A percentile compares a stretch with the other conserved stretches of the same genome.
Conservation (phyloP, 2,888 invertebrate species). For the Morinoia aosen region DNA sequence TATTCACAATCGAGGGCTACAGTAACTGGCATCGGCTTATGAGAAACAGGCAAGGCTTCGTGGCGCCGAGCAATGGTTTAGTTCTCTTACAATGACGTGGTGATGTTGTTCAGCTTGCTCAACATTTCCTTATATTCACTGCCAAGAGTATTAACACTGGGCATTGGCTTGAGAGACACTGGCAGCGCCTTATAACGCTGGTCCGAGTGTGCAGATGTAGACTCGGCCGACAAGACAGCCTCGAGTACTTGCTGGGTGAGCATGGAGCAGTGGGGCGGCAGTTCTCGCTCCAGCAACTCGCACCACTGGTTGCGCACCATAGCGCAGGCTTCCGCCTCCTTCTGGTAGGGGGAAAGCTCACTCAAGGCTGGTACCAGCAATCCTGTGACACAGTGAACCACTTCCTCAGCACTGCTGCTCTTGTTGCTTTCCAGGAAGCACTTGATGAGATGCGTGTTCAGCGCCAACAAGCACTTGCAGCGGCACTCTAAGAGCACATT, state of each 20-base stretch:
- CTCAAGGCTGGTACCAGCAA: constrained; percentile 60
- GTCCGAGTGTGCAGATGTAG: not conserved
- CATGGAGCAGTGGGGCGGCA: constrained; percentile 52
- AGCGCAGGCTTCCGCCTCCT: constrained; percentile 58
- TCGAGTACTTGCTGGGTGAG: constrained; percentile 60
- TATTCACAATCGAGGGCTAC: constrained; percentile 18
- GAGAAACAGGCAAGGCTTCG: not conserved
- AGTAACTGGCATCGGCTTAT: constrained; percentile 25
- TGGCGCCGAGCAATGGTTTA: not conserved
- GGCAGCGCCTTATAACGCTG: constrained; percentile 6
- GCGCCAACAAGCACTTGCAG: constrained; percentile 57
- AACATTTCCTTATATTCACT: constrained; percentile 19
- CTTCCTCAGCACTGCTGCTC: constrained; percentile 55
- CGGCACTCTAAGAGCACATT: constrained; percentile 58
- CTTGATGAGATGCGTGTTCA: constrained; percentile 58
- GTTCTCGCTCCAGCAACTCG: constrained; percentile 44
- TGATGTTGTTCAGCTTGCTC: constrained; percentile 6
- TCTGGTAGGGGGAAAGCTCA: constrained; percentile 50
- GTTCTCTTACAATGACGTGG: constrained; percentile 31
- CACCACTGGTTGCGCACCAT: constrained; percentile 61
- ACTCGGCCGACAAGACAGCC: constrained; percentile 41
- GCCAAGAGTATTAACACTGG: not conserved
- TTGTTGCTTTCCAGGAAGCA: constrained; percentile 56
- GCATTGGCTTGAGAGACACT: constrained; percentile 28
- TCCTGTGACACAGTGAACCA: constrained; percentile 56